Evolutionary conservation across 2,888 invertebrate species (phyloP).

Genomic region (Imbricaverruca yamaguchii): DNA sequence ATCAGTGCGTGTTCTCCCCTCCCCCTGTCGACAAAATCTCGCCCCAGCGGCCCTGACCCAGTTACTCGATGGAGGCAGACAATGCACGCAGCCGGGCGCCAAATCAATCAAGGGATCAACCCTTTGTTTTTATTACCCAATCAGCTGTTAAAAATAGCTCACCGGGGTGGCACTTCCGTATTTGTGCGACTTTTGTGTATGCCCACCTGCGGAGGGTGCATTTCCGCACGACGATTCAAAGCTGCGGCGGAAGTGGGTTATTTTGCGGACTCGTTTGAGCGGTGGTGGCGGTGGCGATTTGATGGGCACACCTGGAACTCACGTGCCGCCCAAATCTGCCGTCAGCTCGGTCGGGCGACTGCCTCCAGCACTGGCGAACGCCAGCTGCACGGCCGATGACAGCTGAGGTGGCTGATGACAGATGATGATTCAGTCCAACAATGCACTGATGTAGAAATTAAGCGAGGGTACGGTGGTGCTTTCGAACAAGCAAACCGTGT

Average conservation of each 20-base stretch:
- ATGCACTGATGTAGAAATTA: too few species aligned
- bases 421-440: too few species aligned
- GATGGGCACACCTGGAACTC: neutral
- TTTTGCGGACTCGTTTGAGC: constrained; percentile 3
- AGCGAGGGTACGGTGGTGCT: too few species aligned
- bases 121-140: constrained; percentile 20
- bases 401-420: neutral
- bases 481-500: too few species aligned
- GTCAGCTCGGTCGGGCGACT: too few species aligned
- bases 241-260: neutral
- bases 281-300: neutral
- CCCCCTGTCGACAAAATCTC: neutral
- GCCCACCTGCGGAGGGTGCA: neutral
- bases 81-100: neutral
- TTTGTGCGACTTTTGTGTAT: neutral
- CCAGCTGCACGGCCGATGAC: neutral
- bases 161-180: constrained; percentile 3
- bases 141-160: constrained; percentile 19
- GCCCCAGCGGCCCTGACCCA: neutral
- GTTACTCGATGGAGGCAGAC: neutral
- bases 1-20: too few species aligned
- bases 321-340: neutral
- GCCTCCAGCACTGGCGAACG: too few species aligned
- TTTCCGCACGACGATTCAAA: neutral
- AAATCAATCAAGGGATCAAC: constrained; percentile 17